Evolutionary conservation across 2,113 vertebrate genomes (phyloP), one percentile per base, ranked within the genome.

Genomic region (Trichechus manatus): DNA sequence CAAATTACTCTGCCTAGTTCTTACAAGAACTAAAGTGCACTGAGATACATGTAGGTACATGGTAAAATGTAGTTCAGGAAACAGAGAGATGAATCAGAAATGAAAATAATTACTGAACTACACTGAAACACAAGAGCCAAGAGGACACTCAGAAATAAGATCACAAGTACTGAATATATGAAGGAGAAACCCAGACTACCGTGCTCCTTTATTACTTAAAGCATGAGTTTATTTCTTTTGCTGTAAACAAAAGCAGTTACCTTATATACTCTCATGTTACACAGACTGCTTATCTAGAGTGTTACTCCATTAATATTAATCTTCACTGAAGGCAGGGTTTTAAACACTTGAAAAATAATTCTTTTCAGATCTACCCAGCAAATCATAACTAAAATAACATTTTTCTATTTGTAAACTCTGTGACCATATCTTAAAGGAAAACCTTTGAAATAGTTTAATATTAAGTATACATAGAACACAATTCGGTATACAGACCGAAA

Each of bases 381-480:
- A 79, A 79, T 56, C 47, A 20, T 72, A 83, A 42, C 33, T 91
- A 63, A 72, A 61, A 36, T 72, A 84, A 78, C 2, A 74, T 20
- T 78, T 81, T 89, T n/a, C 44, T 59, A 66, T 89, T 79, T 84
- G 47, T 70, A 93, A 87, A 75, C 9, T 80, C 44, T 80, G 77
- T 50, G 33, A 36, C n/a, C 36, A 78, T 68, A 74, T 85, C 44
- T 97, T 74, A 85, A 78, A 83, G 31, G 53, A 80, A 88, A 44
- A 88, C 27, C n/a, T 72, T 10, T 83, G 42, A 93, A 95, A 61
- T 39, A 53, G 56, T 47, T 91, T 91, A 96, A 77, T 90, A 61
- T 42, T 91, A 87, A 87, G 47, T 66, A 79, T 15, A 42, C 74
- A 66, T 84, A 66, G 53, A 87, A 89, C 27, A 50, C 11, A 82